Percentiles rank a stretch among this genome's conserved stretches.
phyloP scores from a whole-genome alignment of 1,140 invertebrate species.

The Philopotamus ludificatus region DNA sequence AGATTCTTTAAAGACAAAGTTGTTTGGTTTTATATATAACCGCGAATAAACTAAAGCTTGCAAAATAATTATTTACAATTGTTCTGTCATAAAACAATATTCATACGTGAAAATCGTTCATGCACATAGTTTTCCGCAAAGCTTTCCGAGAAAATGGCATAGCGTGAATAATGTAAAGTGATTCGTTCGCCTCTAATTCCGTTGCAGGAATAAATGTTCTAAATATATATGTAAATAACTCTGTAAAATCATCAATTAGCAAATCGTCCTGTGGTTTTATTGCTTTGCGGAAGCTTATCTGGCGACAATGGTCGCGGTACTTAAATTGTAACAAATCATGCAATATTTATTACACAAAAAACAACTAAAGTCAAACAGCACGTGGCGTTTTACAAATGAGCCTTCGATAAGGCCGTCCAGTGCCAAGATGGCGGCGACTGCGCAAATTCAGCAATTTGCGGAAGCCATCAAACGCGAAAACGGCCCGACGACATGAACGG shows the following conservation, averaged over 20 bases:
- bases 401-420: slow-evolving; percentile 10
- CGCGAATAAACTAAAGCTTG: too few species aligned
- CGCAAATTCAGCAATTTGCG: not conserved
- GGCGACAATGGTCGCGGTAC: not conserved
- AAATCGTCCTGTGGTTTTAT: slow-evolving; percentile 1
- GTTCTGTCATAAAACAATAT: too few species aligned
- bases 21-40: too few species aligned
- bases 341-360: not conserved
- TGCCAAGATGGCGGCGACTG: not conserved
- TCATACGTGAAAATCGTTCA: too few species aligned
- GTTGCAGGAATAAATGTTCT: not conserved
- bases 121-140: too few species aligned
- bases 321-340: slow-evolving; percentile 34
- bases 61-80: too few species aligned
- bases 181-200: not conserved
- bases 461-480: not conserved
- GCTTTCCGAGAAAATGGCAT: too few species aligned
- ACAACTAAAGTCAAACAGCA: slow-evolving; percentile 16
- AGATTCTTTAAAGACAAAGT: too few species aligned
- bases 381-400: slow-evolving; percentile 21
- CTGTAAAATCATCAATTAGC: not conserved
- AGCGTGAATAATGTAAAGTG: too few species aligned
- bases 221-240: not conserved
- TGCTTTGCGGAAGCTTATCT: slow-evolving; percentile 5
- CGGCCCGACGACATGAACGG: not conserved